phyloP scores from a whole-genome alignment of 1,140 invertebrate species.

The Argopecten irradians region DNA sequence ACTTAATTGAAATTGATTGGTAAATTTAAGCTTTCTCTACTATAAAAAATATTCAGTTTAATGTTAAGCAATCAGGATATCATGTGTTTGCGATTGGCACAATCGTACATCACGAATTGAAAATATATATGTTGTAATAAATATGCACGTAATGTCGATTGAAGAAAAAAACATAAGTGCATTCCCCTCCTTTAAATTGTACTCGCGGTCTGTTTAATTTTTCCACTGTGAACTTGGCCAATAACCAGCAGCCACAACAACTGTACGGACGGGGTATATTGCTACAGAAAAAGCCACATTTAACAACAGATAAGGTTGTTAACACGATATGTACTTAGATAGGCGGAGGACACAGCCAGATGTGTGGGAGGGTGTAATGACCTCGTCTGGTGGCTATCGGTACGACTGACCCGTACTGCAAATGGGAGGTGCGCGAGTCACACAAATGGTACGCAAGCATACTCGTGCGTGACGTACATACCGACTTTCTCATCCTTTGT shows the following conservation, averaged over 20 bases:
- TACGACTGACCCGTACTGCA: not conserved
- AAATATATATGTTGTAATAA: no score
- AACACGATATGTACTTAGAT: not conserved
- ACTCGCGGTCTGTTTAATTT: not conserved
- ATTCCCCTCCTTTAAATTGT: not conserved
- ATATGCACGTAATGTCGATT: no score
- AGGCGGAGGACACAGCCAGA: not conserved
- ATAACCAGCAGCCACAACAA: not conserved
- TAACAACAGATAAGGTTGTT: not conserved
- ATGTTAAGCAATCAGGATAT: no score
- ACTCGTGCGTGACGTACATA: not conserved
- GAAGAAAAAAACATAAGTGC: no score
- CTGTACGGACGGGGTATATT: not conserved
- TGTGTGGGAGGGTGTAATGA: not conserved
- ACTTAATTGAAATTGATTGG: no score
- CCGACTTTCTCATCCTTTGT: not conserved
- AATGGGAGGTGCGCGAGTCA: no score
- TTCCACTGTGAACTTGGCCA: not conserved
- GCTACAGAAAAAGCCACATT: not conserved
- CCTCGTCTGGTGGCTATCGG: conserved; percentile 9
- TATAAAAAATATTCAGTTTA: no score
- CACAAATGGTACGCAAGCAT: not conserved
- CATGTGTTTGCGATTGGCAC: no score
- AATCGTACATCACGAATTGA: no score
- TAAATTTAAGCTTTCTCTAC: no score